Percentiles rank a stretch among this genome's conserved stretches.
phyloP scores from a whole-genome alignment of 2,113 vertebrate genomes.

The Manacus vitellinus region DNA sequence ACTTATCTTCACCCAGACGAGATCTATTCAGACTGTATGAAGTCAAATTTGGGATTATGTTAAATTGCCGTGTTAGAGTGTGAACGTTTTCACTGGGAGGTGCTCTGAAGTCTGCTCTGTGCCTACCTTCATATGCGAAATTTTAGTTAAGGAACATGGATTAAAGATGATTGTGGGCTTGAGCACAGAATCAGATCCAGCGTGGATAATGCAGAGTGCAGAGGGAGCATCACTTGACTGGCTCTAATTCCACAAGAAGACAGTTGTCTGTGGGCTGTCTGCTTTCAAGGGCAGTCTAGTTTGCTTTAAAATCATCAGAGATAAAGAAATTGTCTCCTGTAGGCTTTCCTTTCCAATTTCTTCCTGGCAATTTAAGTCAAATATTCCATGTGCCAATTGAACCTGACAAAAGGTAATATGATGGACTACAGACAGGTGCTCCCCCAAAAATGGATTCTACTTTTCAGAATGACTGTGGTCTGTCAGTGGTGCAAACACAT shows the following conservation, averaged over 20 bases:
- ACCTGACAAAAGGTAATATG: background rate
- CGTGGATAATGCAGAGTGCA: background rate
- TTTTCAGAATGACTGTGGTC: background rate
- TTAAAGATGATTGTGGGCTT: background rate
- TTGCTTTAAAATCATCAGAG: background rate
- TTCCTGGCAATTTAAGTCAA: constrained; percentile 42
- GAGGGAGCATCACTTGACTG: background rate
- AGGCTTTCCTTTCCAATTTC: constrained; percentile 9
- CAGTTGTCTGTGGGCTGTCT: background rate
- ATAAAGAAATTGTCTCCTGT: background rate
- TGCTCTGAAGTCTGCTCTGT: background rate
- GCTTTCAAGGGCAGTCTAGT: background rate
- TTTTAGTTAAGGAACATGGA: background rate
- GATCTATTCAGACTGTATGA: background rate
- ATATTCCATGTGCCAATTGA: background rate
- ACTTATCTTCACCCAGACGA: background rate
- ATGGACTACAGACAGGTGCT: background rate
- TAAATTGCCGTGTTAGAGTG: background rate
- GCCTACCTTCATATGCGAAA: accelerated
- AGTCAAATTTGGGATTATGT: background rate
- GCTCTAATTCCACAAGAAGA: background rate
- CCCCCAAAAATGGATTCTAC: background rate
- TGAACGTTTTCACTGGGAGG: background rate
- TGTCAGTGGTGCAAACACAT: background rate
- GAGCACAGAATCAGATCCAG: background rate